Evolutionary conservation across 1,140 invertebrate species (phyloP).

Genomic region (Hyles vespertilio): DNA sequence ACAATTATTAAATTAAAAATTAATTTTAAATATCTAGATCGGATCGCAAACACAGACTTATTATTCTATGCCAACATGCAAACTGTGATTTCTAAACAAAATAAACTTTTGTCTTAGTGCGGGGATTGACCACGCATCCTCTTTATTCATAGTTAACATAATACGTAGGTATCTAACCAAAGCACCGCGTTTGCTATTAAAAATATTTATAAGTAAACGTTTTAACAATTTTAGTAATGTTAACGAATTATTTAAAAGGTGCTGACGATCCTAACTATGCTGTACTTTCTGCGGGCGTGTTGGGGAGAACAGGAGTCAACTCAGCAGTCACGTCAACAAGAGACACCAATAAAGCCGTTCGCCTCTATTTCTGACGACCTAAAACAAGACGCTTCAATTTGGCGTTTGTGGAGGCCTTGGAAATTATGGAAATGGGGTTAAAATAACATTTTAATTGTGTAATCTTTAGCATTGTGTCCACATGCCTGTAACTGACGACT

Average conservation of each 20-base stretch:
- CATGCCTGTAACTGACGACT: conserved; percentile 11
- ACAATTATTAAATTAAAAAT: too few relatives aligned
- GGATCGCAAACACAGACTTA: too few relatives aligned
- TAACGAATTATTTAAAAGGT: conserved; percentile 14
- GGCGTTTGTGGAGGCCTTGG: conserved; percentile 34
- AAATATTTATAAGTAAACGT: not conserved
- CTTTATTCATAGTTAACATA: too few relatives aligned
- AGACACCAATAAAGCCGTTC: conserved; percentile 21
- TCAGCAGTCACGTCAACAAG: conserved; percentile 11
- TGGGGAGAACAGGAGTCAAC: conserved; percentile 21
- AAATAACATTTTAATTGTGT: conserved; percentile 12
- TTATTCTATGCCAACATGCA: too few relatives aligned
- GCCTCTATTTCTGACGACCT: conserved; percentile 18
- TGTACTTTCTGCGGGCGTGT: conserved; percentile 25
- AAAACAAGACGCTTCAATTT: conserved; percentile 20
- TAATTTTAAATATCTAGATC: too few relatives aligned
- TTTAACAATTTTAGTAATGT: not conserved
- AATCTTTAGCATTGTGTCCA: not conserved
- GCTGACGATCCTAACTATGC: conserved; percentile 15
- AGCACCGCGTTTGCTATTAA: too few relatives aligned
- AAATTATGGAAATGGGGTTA: conserved; percentile 41
- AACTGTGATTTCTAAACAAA: too few relatives aligned
- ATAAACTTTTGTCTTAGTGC: too few relatives aligned
- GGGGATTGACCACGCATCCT: too few relatives aligned
- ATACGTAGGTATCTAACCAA: too few relatives aligned